Evolutionary conservation across 1,140 invertebrate species (phyloP), one percentile per base, ranked within the genome.

Genomic region (Schmidtea mediterranea): DNA sequence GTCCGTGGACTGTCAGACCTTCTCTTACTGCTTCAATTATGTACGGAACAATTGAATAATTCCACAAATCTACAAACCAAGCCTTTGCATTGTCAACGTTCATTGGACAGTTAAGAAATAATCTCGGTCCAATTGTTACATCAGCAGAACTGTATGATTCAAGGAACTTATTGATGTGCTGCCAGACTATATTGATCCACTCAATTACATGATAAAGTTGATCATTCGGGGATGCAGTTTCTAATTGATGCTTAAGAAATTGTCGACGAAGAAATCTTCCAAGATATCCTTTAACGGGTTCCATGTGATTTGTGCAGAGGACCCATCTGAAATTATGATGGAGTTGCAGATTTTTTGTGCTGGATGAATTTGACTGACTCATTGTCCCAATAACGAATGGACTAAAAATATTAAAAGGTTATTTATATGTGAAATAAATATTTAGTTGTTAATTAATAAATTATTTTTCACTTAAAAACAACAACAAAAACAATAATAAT

Each of bases 31-130:
- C 82, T 60, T 92, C 82, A 22, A 84, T 73, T 23, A 92, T 68
- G 62, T 94, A 92, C 15, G 86, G 84, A 37, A 87, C 78, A 37
- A 95, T 73, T 41, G 83, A 84, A 64, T 89, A 89, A 67, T 95
- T 94, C 89, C 89, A 95, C 21, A 94, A 73, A 60, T 90, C 82
- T 18, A 82, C 83, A 60, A 94, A 94, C 89, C 89, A 95, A 1
- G 82, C 79, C 68, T 84, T 75, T n/a, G 75, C 75, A 41, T 71
- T 71, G 8, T 69, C 66, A 1, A 74, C 65, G 57, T 77, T 75
- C 63, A 75, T 74, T 1, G 78, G 78, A 61, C 76, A 79, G 1
- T 74, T 73, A 22, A 79, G 61, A 62, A 80, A 79, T 22, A 77
- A 62, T 36, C 75, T 59, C 10, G 77, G 77, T 41, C 78, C 75